Evolutionary conservation across 1,140 invertebrate species (phyloP).

Genomic region (Nephila pilipes): DNA sequence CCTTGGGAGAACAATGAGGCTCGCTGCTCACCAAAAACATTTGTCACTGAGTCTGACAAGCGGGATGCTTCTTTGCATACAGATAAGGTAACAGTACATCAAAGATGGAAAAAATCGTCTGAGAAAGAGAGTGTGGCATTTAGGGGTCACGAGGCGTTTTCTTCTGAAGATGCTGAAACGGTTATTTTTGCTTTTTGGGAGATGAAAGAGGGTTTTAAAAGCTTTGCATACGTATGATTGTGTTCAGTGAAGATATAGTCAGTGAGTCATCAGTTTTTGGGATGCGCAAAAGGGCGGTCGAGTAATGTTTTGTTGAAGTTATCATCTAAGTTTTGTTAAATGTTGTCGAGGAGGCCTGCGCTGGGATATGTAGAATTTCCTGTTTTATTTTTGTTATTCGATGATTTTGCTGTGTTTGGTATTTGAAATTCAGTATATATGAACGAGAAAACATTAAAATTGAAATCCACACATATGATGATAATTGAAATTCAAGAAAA

Average conservation of each 20-base stretch:
- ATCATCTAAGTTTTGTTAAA: too few relatives aligned
- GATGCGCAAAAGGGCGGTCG: too few relatives aligned
- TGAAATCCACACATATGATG: too few relatives aligned
- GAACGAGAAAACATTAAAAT: too few relatives aligned
- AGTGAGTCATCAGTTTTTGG: too few relatives aligned
- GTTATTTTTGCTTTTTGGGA: neutral
- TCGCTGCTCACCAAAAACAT: slow-evolving; percentile 27
- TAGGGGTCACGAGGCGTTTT: neutral
- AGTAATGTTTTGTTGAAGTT: too few relatives aligned
- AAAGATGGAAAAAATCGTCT: neutral
- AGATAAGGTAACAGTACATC: slow-evolving; percentile 3
- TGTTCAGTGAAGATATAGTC: neutral
- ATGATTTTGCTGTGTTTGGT: too few relatives aligned
- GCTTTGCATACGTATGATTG: neutral
- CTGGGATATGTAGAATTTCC: too few relatives aligned
- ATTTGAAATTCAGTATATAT: too few relatives aligned
- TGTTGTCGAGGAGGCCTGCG: too few relatives aligned
- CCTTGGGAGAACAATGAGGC: neutral
- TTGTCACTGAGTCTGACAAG: slow-evolving; percentile 39
- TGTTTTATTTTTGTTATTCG: too few relatives aligned
- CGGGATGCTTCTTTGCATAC: slow-evolving; percentile 3
- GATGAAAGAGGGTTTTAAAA: neutral
- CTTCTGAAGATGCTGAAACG: neutral
- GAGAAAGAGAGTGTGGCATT: neutral
- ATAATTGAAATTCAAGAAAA: too few relatives aligned